Base-by-base conservation (phyloP, 1,140 invertebrate genomes). In the Melanaphis sacchari region DNA sequence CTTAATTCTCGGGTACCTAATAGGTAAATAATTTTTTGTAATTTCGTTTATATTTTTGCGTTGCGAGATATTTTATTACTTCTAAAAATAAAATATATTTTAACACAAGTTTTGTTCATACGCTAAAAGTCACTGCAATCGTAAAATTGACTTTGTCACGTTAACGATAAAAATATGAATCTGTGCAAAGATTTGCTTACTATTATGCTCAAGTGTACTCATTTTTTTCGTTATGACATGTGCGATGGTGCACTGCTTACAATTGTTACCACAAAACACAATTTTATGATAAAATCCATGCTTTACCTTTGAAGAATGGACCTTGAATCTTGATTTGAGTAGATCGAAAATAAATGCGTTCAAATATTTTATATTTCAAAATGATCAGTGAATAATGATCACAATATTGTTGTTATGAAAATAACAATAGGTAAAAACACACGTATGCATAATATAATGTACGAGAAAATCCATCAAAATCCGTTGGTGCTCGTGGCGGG, bases 21-120 rank as follows among this genome's bases (percentile, higher is more conserved):
- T 26, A 15, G 40, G 15, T 41, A 41, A 40, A 41, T n/a, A n/a
- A n/a, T n/a, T 24, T 7, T 82, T 24, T 24, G 66, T 49, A 49
- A 15, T 49, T 76, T 41, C 24, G 31, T 87, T 49, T 87, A 49
- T 49, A 49, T 49, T 87, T 87, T 87, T 11, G 18, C 31, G 41
- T 49, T 22, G 7, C 15, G 15, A 36, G 41, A 87, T 46, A 87
- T 49, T 87, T 87, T 87, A 87, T 87, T 87, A 87, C 31, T 26
- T 46, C n/a, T 87, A 87, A 87, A 46, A 87, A 87, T 87, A 87
- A 87, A 87, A 85, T 31, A 85, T n/a, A n/a, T 18, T n/a, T 85
- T 85, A 85, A 18, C 59, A 76, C 2, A 9, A 84, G 40, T 41
- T 84, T 84, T 84, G 41, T 22, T 84, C 24, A 24, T 24, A 2